A percentile compares a stretch with the other conserved stretches of the same genome.
These are phyloP conservation scores for Urocyon cinereoargenteus DNA, from an alignment of 2,797 vertebrate genomes.

Conservation along the genomic window DNA sequence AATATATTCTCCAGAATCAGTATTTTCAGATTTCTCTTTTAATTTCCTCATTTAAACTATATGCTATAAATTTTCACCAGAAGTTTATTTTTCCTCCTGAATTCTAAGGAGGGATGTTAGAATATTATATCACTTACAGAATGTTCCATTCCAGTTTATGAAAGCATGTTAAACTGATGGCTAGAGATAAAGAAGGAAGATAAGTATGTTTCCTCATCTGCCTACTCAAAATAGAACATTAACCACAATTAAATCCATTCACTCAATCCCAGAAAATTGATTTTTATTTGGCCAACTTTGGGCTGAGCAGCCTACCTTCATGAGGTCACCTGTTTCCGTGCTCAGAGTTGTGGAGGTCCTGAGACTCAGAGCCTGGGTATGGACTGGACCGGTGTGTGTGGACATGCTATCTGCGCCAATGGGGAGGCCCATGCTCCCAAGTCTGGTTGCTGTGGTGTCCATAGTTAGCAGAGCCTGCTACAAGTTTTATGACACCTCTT, in stretches of 20 bases:
- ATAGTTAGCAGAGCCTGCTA: background rate
- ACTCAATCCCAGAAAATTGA: background rate
- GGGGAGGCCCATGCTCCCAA: accelerated
- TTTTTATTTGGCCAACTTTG: background rate
- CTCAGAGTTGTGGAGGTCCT: background rate
- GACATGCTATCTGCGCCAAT: accelerated
- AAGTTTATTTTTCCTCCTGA: background rate
- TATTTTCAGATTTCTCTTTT: slow-evolving; percentile 26
- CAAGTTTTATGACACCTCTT: background rate
- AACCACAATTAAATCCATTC: background rate
- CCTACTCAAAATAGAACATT: background rate
- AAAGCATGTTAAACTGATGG: background rate
- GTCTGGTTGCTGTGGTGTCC: background rate
- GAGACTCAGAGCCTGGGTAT: background rate
- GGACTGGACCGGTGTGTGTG: background rate
- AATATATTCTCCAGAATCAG: background rate
- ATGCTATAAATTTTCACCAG: background rate
- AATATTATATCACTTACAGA: background rate
- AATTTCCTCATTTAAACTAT: slow-evolving; percentile 58
- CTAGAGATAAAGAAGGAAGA: slow-evolving; percentile 52
- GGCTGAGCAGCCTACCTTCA: background rate
- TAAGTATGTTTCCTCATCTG: background rate
- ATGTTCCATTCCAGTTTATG: background rate
- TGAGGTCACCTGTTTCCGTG: background rate
- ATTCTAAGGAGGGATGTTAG: slow-evolving; percentile 7